Conservation (phyloP, 2,113 vertebrate genomes). For the Pimephales promelas region DNA sequence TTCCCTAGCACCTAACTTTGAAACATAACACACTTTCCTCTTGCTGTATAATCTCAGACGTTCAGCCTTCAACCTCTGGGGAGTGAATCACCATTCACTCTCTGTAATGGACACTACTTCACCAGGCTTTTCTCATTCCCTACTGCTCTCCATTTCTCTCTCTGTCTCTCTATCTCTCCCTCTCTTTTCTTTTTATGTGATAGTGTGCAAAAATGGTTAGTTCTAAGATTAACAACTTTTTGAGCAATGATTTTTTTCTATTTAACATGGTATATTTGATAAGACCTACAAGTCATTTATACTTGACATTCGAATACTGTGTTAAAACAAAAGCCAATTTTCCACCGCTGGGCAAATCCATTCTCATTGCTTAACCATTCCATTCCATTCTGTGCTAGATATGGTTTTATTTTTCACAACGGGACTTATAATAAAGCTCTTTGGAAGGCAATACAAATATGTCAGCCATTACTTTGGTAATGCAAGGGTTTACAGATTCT, state of each 20-base stretch:
- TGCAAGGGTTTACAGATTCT: too few relatives aligned
- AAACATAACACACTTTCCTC: conserved; percentile 6
- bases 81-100: conserved; percentile 5
- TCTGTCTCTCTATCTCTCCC: not conserved
- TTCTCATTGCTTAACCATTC: too few relatives aligned
- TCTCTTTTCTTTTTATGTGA: not conserved
- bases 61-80: not conserved
- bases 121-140: not conserved
- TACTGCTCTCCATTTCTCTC: not conserved
- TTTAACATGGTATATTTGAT: not conserved
- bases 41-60: not conserved
- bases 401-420: too few relatives aligned
- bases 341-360: too few relatives aligned
- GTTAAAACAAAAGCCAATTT: not conserved
- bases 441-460: too few relatives aligned
- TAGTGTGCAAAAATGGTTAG: not conserved
- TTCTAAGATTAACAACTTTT: not conserved
- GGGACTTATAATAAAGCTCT: too few relatives aligned
- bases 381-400: too few relatives aligned
- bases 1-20: conserved; percentile 27
- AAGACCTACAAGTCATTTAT: not conserved
- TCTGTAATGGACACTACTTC: conserved; percentile 24
- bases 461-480: too few relatives aligned
- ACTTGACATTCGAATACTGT: not conserved
- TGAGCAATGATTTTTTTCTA: not conserved